Base-by-base conservation (phyloP, 2,888 invertebrate genomes). In the Embidobia sp. region DNA sequence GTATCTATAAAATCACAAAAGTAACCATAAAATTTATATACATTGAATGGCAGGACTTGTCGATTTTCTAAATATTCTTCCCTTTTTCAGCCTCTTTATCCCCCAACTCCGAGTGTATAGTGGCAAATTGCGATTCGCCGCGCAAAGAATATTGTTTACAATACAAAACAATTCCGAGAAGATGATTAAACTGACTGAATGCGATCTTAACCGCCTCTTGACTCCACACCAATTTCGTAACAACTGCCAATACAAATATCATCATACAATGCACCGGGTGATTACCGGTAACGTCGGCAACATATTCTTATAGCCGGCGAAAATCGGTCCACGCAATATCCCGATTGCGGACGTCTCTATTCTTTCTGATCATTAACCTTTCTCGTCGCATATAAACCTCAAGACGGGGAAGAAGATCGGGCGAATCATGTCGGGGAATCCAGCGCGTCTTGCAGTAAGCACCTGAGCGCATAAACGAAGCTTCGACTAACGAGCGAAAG, bases 401-500 rank as follows among this genome's bases (percentile, higher is more conserved):
- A 31, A 59, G 79, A 64, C 42, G 66, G 15, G 49, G 77, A 73
- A 70, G 77, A 80, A 77, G 79, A 74, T 79, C 78, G 77, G 49
- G 48, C 64, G 55, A 53, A 70, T 67, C 76, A 61, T 63, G 78
- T 53, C 33, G 67, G 64, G 55, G 61, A 61, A 78, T 77, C 67
- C 46, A 46, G 63, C 42, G 69, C 64, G 49, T 73, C 77, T 79
- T 79, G 77, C 80, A 78, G 81, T 79, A 82, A 82, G 83, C 80
- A 81, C 79, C 81, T 80, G 80, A 80, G 79, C 76, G 78, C 78
- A 81, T 78, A 82, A 83, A 83, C 82, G 83, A 81, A 82, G 80
- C 80, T 72, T 51, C 78, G 80, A 78, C 82, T 84, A 85, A 85
- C 84, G 85, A 85, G 87, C 82, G 82, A 78, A 83, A 86, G 82